Evolutionary conservation across 2,888 invertebrate genomes (phyloP).

Genomic region (Hoplodrina blanda): DNA sequence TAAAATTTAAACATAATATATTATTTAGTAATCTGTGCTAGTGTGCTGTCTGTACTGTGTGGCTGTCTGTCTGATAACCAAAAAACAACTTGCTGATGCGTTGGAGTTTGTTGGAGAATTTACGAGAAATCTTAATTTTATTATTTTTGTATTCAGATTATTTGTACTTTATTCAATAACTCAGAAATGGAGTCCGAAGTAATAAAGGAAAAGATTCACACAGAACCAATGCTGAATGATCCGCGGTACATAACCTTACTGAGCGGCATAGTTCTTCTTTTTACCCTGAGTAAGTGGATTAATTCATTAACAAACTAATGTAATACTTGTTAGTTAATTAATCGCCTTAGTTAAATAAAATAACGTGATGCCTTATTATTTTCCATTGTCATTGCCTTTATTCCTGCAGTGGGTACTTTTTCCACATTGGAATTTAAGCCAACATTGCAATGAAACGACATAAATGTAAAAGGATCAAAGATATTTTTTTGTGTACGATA

Average conservation of each 20-base stretch:
- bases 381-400: background rate
- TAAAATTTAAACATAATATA: no score
- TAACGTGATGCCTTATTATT: background rate
- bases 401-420: background rate
- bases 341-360: background rate
- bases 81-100: constrained; percentile 10
- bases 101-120: constrained; percentile 23
- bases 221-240: constrained; percentile 85
- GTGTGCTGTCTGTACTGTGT: no score
- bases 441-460: constrained; percentile 29
- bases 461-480: constrained; percentile 18
- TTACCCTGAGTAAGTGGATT: constrained; percentile 82
- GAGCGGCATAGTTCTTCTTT: constrained; percentile 82
- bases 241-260: constrained; percentile 88
- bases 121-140: constrained; percentile 4
- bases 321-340: background rate
- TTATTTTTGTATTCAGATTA: constrained; percentile 6
- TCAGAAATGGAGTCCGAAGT: constrained; percentile 83
- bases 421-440: constrained; percentile 4
- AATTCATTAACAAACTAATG: background rate
- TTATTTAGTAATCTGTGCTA: no score
- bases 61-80: no score
- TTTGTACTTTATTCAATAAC: constrained; percentile 1
- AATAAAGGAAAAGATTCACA: constrained; percentile 85
- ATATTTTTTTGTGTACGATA: no score